Evolutionary conservation across 2,797 vertebrate genomes (phyloP).

Genomic region (Peromyscus attwateri): DNA sequence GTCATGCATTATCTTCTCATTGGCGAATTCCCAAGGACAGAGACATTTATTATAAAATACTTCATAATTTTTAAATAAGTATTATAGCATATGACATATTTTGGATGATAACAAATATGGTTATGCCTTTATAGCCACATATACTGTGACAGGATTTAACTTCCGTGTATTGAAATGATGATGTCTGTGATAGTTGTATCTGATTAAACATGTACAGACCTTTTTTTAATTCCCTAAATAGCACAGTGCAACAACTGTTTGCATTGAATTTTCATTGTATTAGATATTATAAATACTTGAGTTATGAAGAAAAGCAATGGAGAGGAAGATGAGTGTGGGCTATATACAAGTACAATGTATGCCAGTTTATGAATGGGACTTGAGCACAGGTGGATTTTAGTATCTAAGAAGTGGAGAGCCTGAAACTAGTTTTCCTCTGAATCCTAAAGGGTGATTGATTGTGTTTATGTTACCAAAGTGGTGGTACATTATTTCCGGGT

Average conservation of each 20-base stretch:
- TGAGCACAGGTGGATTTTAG: background rate
- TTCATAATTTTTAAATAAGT: slow-evolving; percentile 39
- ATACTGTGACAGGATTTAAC: background rate
- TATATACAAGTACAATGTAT: background rate
- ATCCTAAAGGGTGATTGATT: too few species aligned
- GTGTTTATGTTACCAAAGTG: background rate
- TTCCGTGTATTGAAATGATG: background rate
- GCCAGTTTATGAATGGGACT: background rate
- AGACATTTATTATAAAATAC: background rate
- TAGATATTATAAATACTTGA: background rate
- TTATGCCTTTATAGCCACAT: background rate
- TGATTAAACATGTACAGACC: background rate
- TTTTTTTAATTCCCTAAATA: background rate
- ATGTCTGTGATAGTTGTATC: background rate
- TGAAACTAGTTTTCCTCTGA: background rate
- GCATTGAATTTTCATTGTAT: background rate
- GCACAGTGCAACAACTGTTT: background rate
- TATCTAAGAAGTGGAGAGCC: too few species aligned
- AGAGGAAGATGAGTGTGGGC: background rate
- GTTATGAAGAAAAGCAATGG: background rate
- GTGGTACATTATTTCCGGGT: background rate
- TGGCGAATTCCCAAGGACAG: background rate
- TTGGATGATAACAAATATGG: slow-evolving; percentile 19
- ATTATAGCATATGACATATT: background rate
- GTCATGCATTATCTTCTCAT: background rate